Conservation (phyloP, 1,140 invertebrate species). For the Bombus terrestris region DNA sequence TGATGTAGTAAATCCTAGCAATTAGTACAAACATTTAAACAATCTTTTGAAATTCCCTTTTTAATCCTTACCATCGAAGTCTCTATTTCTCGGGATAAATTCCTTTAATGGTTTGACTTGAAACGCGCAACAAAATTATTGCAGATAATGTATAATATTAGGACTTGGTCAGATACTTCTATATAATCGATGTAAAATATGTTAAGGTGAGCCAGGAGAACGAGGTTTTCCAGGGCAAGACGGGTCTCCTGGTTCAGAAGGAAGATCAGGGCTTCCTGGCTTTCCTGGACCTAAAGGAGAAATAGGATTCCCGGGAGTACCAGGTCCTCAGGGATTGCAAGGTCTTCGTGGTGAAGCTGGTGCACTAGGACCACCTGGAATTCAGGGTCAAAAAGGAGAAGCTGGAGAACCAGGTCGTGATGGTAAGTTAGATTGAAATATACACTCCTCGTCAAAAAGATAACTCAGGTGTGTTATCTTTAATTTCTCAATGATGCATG, state of each 20-base stretch:
- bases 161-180: not conserved
- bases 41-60: too few relatives aligned
- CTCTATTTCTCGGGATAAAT: too few relatives aligned
- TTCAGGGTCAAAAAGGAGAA: conserved; percentile 77
- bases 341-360: conserved; percentile 69
- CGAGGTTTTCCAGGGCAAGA: conserved; percentile 71
- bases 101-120: too few relatives aligned
- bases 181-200: not conserved
- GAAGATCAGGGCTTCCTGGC: conserved; percentile 79
- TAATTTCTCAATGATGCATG: too few relatives aligned
- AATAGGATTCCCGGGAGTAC: conserved; percentile 79
- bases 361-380: conserved; percentile 80
- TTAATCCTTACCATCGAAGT: too few relatives aligned
- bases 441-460: too few relatives aligned
- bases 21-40: too few relatives aligned
- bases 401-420: conserved; percentile 71
- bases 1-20: too few relatives aligned
- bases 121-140: too few relatives aligned
- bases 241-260: conserved; percentile 71
- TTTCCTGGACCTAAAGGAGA: conserved; percentile 76
- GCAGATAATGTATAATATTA: too few relatives aligned
- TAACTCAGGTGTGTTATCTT: too few relatives aligned
- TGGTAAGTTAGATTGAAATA: conserved; percentile 24
- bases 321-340: conserved; percentile 72
- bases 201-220: conserved; percentile 70